These are phyloP conservation scores for Tachina grossa DNA, from an alignment of 2,888 invertebrate species.

Conservation along the genomic window DNA sequence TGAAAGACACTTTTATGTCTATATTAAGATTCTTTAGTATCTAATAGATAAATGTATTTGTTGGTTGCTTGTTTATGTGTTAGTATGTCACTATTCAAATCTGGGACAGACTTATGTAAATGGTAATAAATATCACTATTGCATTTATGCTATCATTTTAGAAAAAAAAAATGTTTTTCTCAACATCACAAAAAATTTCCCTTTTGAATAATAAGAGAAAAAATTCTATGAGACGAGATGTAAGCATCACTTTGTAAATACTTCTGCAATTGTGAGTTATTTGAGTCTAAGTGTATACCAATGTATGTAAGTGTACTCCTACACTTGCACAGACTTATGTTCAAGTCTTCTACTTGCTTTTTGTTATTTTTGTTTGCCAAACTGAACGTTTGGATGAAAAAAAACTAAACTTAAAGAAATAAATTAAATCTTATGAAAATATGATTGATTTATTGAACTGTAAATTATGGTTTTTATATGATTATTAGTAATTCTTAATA, in stretches of 20 bases:
- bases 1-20: background rate
- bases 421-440: background rate
- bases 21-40: background rate
- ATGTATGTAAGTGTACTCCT: background rate
- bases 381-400: conserved; percentile 8
- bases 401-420: background rate
- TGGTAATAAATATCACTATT: conserved; percentile 26
- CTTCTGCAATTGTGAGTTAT: background rate
- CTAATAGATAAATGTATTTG: conserved; percentile 14
- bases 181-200: conserved; percentile 2
- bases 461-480: background rate
- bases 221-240: background rate
- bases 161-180: conserved; percentile 36
- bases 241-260: background rate
- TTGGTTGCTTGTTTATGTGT: conserved; percentile 3
- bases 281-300: background rate
- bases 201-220: background rate
- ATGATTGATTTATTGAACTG: conserved; percentile 31
- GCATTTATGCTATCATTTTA: conserved; percentile 47
- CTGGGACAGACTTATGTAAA: background rate
- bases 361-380: background rate
- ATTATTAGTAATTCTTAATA: background rate
- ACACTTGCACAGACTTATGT: background rate
- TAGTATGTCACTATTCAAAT: conserved; percentile 7
- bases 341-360: background rate